Conservation (phyloP, 2,797 vertebrate genomes). For the Tauraco hartlaubi region DNA sequence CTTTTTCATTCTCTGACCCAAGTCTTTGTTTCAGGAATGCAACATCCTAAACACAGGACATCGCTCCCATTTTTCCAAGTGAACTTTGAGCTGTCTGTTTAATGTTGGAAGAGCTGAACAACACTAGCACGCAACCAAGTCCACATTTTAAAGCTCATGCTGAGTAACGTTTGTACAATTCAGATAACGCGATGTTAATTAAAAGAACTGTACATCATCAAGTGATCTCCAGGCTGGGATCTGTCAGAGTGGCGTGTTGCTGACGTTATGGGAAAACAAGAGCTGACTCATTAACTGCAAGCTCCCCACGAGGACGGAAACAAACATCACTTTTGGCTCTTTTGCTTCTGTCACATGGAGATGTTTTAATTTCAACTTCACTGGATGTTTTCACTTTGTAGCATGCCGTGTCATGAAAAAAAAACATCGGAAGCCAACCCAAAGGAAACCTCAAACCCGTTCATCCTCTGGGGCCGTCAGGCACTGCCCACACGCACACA, state of each 20-base stretch:
- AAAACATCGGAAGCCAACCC: neutral
- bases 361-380: neutral
- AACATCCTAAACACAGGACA: neutral
- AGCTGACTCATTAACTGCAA: neutral
- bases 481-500: neutral
- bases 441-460: neutral
- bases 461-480: neutral
- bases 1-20: neutral
- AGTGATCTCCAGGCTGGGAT: neutral
- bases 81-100: constrained; percentile 6
- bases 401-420: neutral
- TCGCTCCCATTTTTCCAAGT: neutral
- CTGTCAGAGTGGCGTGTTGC: neutral
- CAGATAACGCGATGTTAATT: neutral
- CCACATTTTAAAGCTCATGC: accelerated
- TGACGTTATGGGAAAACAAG: neutral
- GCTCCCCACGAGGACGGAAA: neutral
- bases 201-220: neutral
- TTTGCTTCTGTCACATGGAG: neutral
- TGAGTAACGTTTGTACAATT: neutral
- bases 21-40: neutral
- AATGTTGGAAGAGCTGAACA: neutral
- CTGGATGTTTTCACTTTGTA: neutral
- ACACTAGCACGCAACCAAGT: neutral
- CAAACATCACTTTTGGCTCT: neutral